Evolutionary conservation across 2,888 invertebrate species (phyloP), one percentile per base, ranked within the genome.

Genomic region (Nezara viridula): DNA sequence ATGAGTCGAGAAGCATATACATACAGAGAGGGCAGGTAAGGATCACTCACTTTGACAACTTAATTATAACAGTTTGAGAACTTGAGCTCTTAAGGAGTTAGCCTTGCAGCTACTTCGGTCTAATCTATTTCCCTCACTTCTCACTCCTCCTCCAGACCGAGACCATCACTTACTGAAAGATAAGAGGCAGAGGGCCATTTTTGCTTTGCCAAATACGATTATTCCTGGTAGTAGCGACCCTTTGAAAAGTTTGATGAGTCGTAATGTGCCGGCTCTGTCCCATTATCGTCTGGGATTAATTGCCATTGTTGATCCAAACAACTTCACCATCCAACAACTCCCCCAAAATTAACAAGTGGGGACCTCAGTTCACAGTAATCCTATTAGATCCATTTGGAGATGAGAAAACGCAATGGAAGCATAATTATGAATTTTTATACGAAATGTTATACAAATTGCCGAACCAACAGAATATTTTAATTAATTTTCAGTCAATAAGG

Each of bases 11-110:
- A 60, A 14, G 60, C 60, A 60, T 14, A 27, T 24, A 24, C 5
- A 52, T 14, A 52, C 60, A 60, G 9, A 60, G 60, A 60, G 27
- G 27, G 60, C 60, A 60, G 60, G 60, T 60, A 60, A 27, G 60
- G 27, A 60, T 60, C 60, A 60, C 60, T 60, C 60, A 60, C 60
- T 60, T 60, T 60, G 60, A 60, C 60, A 60, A 60, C 60, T 60
- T 60, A 60, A 60, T 60, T 60, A 60, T 60, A 60, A 60, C 60
- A 60, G 60, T 60, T 60, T 60, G 60, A n/a, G 27, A 60, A 60
- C 60, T 60, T 60, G 60, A 60, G 60, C 60, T 60, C 60, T 60
- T 60, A 60, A 60, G 60, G 60, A 60, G 60, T 60, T 60, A 60
- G 60, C 60, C 60, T 9, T 14, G 27, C 4, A 60, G 55, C 60